A percentile compares a stretch with the other conserved stretches of the same genome.
Conservation (phyloP, 2,113 vertebrate species). For the Anoura caudifer region DNA sequence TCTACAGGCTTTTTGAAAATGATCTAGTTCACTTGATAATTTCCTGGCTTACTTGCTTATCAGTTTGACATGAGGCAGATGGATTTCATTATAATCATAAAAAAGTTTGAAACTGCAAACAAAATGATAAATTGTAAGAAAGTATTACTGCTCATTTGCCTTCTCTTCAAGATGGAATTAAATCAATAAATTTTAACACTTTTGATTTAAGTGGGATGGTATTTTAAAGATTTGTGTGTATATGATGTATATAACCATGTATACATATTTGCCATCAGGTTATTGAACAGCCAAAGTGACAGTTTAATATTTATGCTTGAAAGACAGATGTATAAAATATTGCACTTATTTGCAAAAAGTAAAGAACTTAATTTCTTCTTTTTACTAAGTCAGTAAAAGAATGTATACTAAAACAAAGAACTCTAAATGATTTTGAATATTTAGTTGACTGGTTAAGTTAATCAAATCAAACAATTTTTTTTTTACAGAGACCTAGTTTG, state of each 20-base stretch:
- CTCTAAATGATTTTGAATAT: background rate
- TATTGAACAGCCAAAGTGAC: constrained; percentile 6
- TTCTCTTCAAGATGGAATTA: constrained; percentile 67
- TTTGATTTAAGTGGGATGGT: constrained; percentile 48
- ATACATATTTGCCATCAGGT: background rate
- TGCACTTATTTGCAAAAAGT: background rate
- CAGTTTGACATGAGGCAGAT: constrained; percentile 35
- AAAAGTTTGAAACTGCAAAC: constrained; percentile 56
- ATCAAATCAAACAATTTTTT: background rate
- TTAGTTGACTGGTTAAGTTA: background rate
- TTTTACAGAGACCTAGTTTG: background rate
- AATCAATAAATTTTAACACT: constrained; percentile 70
- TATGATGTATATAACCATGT: background rate
- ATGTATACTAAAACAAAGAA: background rate
- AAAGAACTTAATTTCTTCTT: background rate
- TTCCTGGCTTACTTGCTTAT: background rate
- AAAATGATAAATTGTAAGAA: background rate
- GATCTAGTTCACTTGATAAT: background rate
- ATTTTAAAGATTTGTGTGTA: constrained; percentile 45
- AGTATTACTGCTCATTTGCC: constrained; percentile 25
- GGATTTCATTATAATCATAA: constrained; percentile 29
- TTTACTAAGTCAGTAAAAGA: background rate
- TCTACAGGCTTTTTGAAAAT: background rate
- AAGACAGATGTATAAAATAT: constrained; percentile 33
- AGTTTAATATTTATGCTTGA: constrained; percentile 37